A percentile compares a stretch with the other conserved stretches of the same genome.
Conservation (phyloP, 2,113 vertebrate species). For the Anoura caudifer region DNA sequence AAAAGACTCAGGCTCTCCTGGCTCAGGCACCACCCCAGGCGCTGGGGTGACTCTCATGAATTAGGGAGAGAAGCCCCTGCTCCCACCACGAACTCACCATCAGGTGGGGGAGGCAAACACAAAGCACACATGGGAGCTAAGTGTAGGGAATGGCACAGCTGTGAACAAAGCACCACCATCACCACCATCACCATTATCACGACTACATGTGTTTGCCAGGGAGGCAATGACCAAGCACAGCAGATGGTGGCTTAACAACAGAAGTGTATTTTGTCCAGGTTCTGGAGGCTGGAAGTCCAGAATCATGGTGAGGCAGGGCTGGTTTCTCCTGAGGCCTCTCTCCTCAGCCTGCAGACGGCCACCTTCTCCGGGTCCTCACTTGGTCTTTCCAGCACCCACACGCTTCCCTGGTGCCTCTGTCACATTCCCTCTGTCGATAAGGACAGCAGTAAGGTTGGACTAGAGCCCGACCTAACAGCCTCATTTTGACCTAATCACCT, state of each 20-base stretch:
- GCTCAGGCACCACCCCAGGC: background rate
- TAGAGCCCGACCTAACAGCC: background rate
- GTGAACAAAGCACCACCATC: background rate
- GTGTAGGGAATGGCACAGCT: background rate
- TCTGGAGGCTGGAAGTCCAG: background rate
- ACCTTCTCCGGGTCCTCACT: background rate
- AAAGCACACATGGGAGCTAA: background rate
- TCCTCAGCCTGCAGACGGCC: background rate
- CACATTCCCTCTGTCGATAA: background rate
- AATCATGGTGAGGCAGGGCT: fast-evolving
- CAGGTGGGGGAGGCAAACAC: background rate
- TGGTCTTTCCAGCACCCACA: background rate
- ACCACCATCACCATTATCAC: no score
- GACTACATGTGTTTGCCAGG: background rate
- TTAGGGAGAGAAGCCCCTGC: background rate
- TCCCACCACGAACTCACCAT: background rate
- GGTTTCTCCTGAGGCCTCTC: background rate
- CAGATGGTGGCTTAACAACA: background rate
- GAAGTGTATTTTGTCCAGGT: background rate
- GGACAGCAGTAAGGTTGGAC: background rate
- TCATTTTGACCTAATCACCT: background rate
- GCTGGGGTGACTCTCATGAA: background rate
- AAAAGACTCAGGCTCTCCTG: background rate
- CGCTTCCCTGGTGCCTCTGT: background rate
- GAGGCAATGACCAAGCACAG: background rate